These are phyloP conservation scores for Callionymus lyra DNA, from an alignment of 2,113 vertebrate genomes.

Conservation along the genomic window DNA sequence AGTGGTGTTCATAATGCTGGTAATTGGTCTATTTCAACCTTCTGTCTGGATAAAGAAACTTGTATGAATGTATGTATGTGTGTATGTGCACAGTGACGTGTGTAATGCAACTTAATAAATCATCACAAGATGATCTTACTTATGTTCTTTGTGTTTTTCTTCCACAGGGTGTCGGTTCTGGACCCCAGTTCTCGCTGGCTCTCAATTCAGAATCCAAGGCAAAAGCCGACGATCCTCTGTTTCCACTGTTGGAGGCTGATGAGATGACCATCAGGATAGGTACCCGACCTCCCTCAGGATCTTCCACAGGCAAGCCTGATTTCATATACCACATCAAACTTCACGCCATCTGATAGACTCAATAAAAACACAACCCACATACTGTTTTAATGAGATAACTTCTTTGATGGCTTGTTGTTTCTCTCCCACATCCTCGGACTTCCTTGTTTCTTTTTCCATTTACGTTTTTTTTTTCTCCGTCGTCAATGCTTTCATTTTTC, in stretches of 20 bases:
- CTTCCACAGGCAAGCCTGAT: slow-evolving; percentile 84
- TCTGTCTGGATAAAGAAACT: no score
- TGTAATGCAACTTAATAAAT: no score
- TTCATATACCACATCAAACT: slow-evolving; percentile 61
- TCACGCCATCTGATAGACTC: no score
- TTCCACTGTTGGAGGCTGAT: slow-evolving; percentile 25
- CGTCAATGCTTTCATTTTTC: background rate
- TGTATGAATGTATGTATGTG: no score
- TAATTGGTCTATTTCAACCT: no score
- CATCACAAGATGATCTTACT: no score
- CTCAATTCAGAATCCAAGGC: slow-evolving; percentile 65
- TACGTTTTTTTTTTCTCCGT: slow-evolving; percentile 1
- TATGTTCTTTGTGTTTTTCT: slow-evolving; percentile 9
- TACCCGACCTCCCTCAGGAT: slow-evolving; percentile 66
- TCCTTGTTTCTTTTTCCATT: background rate
- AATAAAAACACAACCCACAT: no score
- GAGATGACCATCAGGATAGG: slow-evolving; percentile 90
- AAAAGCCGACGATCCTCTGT: slow-evolving; percentile 56
- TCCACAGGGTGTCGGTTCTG: slow-evolving; percentile 70
- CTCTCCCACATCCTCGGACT: no score
- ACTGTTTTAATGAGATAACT: slow-evolving; percentile 5
- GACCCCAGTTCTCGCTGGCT: slow-evolving; percentile 69
- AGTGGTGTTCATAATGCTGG: no score
- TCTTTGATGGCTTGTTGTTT: slow-evolving; percentile 42
- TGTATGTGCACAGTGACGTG: no score